Evolutionary conservation across 2,113 vertebrate genomes (phyloP), one percentile per base, ranked within the genome.

Genomic region (Neotoma lepida): DNA sequence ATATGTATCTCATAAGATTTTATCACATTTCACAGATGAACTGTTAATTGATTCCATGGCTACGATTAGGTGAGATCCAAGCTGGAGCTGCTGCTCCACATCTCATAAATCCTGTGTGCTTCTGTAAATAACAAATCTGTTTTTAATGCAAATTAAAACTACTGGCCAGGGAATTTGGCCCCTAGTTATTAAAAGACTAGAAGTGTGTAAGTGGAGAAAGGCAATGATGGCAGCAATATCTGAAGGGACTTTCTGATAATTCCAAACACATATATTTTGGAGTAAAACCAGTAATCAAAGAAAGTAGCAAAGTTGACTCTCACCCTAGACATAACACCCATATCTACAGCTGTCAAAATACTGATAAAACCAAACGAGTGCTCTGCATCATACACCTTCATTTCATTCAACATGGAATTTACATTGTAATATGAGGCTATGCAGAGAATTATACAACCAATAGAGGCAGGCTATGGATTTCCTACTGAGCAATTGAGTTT

Each of bases 1-100:
- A 97, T 98, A 98, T 97, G 97, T 97, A 98, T 97, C 96, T 97
- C 94, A 97, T 80, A 96, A 98, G 94, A 93, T 95, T 94, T 96
- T 85, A 97, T 93, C 95, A 94, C 82, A 96, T 96, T 96, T 93
- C 90, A 96, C 46, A 97, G 96, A 95, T 94, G 96, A 97, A 97
- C 96, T 95, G 78, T 90, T 98, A 97, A 98, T 97, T 86, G 87
- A 98, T 95, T 96, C 96, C 81, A 89, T 92, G 58, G 86, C 51
- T 95, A 93, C 76, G 95, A 58, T 95, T 96, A 97, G 90, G 86
- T 71, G 71, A 95, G 95, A 93, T 92, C 61, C 95, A 94, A 97
- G 90, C 89, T 64, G 95, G 96, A 82, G 90, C 95, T 96, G 61
- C 74, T 88, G 94, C 95, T 94, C 93, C 22, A 78, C 96, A 87